phyloP scores from a whole-genome alignment of 2,113 vertebrate species.

The Myotis lucifugus region DNA sequence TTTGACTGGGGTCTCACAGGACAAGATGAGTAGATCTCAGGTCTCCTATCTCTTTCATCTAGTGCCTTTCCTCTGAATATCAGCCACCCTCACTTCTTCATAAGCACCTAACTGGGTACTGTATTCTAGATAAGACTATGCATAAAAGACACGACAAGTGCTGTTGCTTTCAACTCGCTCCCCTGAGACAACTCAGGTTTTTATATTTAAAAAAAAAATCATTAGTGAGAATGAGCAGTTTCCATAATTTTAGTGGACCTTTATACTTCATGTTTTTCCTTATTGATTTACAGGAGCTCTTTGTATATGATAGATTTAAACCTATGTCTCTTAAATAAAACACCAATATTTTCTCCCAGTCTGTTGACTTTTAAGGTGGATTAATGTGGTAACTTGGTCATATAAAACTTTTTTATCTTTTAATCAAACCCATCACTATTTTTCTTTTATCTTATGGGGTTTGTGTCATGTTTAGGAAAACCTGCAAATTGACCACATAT shows the following conservation, averaged over 20 bases:
- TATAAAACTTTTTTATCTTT: background rate
- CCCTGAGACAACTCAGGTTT: too few relatives aligned
- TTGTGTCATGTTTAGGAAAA: background rate
- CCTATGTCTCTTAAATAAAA: background rate
- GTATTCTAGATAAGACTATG: too few relatives aligned
- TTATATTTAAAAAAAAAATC: background rate
- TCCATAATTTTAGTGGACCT: background rate
- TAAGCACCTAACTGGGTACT: background rate
- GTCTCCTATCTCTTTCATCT: background rate
- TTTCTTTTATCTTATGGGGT: background rate
- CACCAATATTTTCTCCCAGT: background rate
- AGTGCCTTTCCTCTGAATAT: background rate
- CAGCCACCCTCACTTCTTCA: background rate
- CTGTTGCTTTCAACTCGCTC: too few relatives aligned
- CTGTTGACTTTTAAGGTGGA: background rate
- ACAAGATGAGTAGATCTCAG: background rate
- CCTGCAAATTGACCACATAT: background rate
- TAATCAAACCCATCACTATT: background rate
- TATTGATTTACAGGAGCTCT: background rate
- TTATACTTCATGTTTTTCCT: background rate
- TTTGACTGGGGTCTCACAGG: background rate
- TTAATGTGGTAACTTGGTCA: background rate
- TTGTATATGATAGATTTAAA: background rate
- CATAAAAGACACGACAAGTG: too few relatives aligned
- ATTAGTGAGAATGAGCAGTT: background rate